Evolutionary conservation across 2,888 invertebrate species (phyloP).

Genomic region (Macrophya alboannulata): DNA sequence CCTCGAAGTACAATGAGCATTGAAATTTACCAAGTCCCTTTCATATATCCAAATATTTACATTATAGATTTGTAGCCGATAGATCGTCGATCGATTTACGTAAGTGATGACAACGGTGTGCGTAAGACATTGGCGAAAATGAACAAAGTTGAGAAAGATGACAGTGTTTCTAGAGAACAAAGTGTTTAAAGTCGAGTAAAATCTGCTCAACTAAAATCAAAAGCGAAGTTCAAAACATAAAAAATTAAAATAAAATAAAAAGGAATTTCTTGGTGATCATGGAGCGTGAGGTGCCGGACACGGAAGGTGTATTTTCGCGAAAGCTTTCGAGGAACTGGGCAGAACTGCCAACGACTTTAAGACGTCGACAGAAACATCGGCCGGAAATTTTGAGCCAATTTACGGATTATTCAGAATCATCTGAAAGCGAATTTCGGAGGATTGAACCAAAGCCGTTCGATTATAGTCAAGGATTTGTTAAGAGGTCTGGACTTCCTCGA

Average conservation of each 20-base stretch:
- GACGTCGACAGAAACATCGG: conserved; percentile 76
- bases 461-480: conserved; percentile 69
- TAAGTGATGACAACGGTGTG: conserved; percentile 2
- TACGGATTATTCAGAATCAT: conserved; percentile 76
- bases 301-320: conserved; percentile 76
- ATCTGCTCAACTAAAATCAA: background rate
- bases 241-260: conserved; percentile 46
- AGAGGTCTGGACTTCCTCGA: conserved; percentile 75
- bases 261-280: conserved; percentile 62
- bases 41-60: background rate
- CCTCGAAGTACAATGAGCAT: background rate
- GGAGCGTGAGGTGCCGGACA: conserved; percentile 77
- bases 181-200: conserved; percentile 53
- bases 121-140: conserved; percentile 6
- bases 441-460: conserved; percentile 63
- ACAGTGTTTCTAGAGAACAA: conserved; percentile 45
- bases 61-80: background rate
- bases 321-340: conserved; percentile 77
- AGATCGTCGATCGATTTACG: background rate
- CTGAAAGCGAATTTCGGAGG: conserved; percentile 73
- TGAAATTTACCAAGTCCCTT: background rate
- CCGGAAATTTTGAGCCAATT: conserved; percentile 78
- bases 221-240: background rate
- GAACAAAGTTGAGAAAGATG: conserved; percentile 30
- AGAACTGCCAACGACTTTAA: conserved; percentile 78